Base-by-base conservation (phyloP, 2,888 invertebrate genomes). In the Leptarthrus brevirostris region DNA sequence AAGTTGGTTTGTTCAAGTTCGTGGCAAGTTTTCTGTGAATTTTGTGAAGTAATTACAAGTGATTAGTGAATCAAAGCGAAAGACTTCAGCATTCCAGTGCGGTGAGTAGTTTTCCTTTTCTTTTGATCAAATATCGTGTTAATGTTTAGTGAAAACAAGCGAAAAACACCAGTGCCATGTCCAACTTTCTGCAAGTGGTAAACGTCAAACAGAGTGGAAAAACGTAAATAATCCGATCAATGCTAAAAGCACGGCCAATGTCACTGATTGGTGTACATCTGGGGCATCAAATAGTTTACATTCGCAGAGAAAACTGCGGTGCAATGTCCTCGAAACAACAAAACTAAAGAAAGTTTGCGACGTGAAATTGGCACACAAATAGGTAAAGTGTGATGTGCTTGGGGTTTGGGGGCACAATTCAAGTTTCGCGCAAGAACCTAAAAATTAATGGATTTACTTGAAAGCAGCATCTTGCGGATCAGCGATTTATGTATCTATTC, bases 171-270 rank as follows among this genome's bases (percentile, higher is more conserved):
- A 14, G 12, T 36, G 61, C 12, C 36, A 40, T 40, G 40, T 40
- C 12, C 22, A 6, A n/a, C n/a, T n/a, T n/a, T n/a, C 16, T 8
- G 22, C 40, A 34, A 61, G 61, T 61, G 61, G 61, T 18, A 61
- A 61, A 36, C 36, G 61, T 61, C 61, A 61, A 61, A 61, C 61
- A 12, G 14, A 34, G 40, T 61, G 61, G 20, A 61, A 36, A 61
- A 61, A 61, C 61, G 40, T 61, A 61, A 61, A 61, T 61, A 61
- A 61, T 61, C 18, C 61, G 22, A 61, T 61, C 36, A 61, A 61
- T 40, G 34, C 3, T 16, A 10, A 40, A 61, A 40, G 26, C 61
- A 61, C 22, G 34, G 61, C 61, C 61, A 61, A 61, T 61, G 61
- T 61, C 61, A 61, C 30, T 61, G 34, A 26, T 56, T 56, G 16